Evolutionary conservation across 2,797 vertebrate genomes (phyloP).

Genomic region (Triplophysa yarkandensis): DNA sequence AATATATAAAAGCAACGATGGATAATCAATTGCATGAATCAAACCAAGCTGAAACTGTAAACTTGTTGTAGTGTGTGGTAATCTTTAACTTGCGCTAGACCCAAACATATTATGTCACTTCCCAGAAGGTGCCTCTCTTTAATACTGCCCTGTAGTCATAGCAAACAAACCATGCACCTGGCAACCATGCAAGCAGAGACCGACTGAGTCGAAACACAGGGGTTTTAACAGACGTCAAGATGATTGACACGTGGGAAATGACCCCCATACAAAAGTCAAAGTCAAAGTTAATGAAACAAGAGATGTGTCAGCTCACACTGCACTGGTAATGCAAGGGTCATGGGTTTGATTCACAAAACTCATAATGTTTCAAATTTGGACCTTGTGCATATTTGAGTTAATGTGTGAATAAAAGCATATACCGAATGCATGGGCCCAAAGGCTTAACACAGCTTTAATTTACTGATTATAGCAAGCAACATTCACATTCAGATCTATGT

Average conservation of each 20-base stretch:
- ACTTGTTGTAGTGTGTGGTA: background rate
- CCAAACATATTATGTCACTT: constrained; percentile 32
- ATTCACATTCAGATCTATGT: constrained; percentile 2
- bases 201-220: background rate
- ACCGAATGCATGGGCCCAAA: background rate
- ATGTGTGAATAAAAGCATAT: background rate
- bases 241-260: constrained; percentile 22
- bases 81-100: constrained; percentile 20
- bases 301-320: background rate
- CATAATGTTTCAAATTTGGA: background rate
- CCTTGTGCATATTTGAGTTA: too few relatives aligned
- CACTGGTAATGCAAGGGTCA: background rate
- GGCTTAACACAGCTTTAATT: background rate
- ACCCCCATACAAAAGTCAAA: background rate
- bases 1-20: background rate
- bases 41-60: background rate
- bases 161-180: constrained; percentile 51
- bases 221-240: constrained; percentile 26
- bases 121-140: constrained; percentile 1
- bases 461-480: background rate
- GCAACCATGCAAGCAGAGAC: constrained; percentile 29
- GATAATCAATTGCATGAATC: background rate
- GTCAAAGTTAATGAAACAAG: constrained; percentile 9
- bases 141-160: constrained; percentile 45
- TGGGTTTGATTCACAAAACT: background rate